Evolutionary conservation across 53 echinoderm and acorn worm genomes (phyloP).

Genomic region (Astropecten irregularis): DNA sequence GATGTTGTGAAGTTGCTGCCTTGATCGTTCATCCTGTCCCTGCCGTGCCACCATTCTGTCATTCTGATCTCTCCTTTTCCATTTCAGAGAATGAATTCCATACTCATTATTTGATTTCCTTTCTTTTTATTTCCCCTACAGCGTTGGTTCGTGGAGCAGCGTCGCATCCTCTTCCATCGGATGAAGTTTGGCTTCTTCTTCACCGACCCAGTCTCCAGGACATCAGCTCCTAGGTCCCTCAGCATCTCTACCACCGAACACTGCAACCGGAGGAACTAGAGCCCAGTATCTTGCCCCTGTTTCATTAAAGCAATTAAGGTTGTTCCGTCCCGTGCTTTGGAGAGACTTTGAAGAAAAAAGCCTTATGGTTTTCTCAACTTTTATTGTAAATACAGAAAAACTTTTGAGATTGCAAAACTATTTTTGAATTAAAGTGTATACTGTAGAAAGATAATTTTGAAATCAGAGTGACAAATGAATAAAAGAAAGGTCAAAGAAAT

Average conservation of each 20-base stretch:
- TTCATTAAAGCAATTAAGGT: too few relatives aligned
- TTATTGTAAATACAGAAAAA: not conserved
- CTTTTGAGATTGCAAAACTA: not conserved
- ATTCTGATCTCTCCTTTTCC: too few relatives aligned
- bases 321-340: not conserved
- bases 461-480: too few relatives aligned
- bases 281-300: not conserved
- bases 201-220: not conserved
- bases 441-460: too few relatives aligned
- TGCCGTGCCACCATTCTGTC: too few relatives aligned
- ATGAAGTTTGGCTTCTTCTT: constrained; percentile 19
- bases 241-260: not conserved
- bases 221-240: not conserved
- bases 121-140: not conserved
- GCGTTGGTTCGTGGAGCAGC: constrained; percentile 29
- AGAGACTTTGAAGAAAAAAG: not conserved
- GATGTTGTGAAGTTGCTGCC: too few relatives aligned
- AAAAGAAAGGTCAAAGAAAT: too few relatives aligned
- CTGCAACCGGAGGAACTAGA: not conserved
- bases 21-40: too few relatives aligned
- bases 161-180: not conserved
- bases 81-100: too few relatives aligned
- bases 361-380: not conserved
- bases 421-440: too few relatives aligned
- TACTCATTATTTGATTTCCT: not conserved